A percentile compares a stretch with the other conserved stretches of the same genome.
phyloP scores from a whole-genome alignment of 2,888 invertebrate species.

The Pyralis farinalis region DNA sequence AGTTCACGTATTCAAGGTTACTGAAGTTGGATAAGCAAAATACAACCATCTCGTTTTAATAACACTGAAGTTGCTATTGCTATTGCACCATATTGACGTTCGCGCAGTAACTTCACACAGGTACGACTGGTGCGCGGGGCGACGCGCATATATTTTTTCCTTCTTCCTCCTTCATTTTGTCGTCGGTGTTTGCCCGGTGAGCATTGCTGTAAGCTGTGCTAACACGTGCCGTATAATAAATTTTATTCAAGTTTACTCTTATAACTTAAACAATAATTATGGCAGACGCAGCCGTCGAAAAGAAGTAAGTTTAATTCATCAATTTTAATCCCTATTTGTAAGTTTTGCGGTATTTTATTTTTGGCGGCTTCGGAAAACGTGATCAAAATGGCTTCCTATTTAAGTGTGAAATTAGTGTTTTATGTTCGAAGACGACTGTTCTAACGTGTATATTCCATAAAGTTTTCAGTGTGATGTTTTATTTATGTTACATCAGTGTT shows the following conservation, averaged over 20 bases:
- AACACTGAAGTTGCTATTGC: conserved; percentile 16
- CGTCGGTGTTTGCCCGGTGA: conserved; percentile 75
- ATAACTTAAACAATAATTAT: conserved; percentile 65
- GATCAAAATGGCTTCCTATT: conserved; percentile 82
- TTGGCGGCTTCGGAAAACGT: conserved; percentile 72
- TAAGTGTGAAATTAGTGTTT: conserved; percentile 43
- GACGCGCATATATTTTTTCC: conserved; percentile 62
- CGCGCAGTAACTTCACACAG: conserved; percentile 49
- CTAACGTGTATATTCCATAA: conserved; percentile 11
- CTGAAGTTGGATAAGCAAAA: conserved; percentile 28
- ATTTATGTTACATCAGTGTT: conserved; percentile 22
- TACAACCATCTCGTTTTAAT: conserved; percentile 42
- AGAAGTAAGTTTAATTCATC: conserved; percentile 80
- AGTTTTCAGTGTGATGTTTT: conserved; percentile 3
- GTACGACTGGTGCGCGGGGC: conserved; percentile 54
- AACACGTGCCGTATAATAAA: conserved; percentile 68
- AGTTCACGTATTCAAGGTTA: conserved; percentile 64
- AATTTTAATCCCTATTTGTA: conserved; percentile 27
- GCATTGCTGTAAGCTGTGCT: conserved; percentile 61
- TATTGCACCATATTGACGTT: conserved; percentile 44
- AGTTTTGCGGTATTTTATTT: conserved; percentile 39
- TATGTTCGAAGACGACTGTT: conserved; percentile 25
- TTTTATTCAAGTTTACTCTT: conserved; percentile 39
- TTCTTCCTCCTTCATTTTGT: conserved; percentile 73
- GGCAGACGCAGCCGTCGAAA: conserved; percentile 86